A percentile compares a stretch with the other conserved stretches of the same genome.
These are phyloP conservation scores for Homalodisca vitripennis DNA, from an alignment of 1,140 invertebrate species.

Conservation along the genomic window DNA sequence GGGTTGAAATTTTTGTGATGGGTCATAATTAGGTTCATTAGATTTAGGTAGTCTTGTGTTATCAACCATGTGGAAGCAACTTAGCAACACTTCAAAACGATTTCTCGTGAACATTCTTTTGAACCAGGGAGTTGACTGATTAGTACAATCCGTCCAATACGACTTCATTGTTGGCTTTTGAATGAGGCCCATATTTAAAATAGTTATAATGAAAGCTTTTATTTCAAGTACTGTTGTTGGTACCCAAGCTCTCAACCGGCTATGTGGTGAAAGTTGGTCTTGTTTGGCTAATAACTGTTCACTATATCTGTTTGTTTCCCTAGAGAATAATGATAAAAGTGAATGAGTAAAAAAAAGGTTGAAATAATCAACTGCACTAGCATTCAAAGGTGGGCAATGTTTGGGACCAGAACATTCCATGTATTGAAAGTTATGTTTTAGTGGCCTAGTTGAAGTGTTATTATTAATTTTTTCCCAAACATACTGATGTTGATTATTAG, in stretches of 20 bases:
- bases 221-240: background rate
- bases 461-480: background rate
- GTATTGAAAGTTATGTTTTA: background rate
- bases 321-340: background rate
- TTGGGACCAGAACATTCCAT: constrained; percentile 7
- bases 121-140: constrained; percentile 3
- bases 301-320: background rate
- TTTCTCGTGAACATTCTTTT: constrained; percentile 1
- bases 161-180: constrained; percentile 3
- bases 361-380: background rate
- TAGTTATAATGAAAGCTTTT: background rate
- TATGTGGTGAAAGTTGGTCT: background rate
- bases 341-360: background rate
- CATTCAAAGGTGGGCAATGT: background rate
- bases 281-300: background rate
- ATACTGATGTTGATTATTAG: too few relatives aligned
- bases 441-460: background rate
- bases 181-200: constrained; percentile 9
- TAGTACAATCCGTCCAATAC: background rate
- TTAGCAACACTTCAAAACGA: background rate
- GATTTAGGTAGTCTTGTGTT: constrained; percentile 8
- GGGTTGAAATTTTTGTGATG: constrained; percentile 5
- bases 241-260: background rate
- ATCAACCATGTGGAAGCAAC: constrained; percentile 1
- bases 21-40: constrained; percentile 1